These are phyloP conservation scores for Pseudochirops cupreus DNA, from an alignment of 2,797 vertebrate genomes.

Conservation along the genomic window DNA sequence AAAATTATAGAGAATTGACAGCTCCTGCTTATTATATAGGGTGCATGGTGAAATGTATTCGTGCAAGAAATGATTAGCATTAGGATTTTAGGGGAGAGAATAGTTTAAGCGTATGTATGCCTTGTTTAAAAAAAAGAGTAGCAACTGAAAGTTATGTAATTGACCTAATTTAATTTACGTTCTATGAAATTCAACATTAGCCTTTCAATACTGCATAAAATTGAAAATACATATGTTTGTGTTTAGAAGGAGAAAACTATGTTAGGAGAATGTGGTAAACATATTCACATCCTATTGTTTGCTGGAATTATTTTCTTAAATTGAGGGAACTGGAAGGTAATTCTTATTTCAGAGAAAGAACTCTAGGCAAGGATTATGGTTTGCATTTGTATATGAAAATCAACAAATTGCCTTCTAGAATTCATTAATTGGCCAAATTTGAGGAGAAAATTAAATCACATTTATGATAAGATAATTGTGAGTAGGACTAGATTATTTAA, in stretches of 20 bases:
- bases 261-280: neutral
- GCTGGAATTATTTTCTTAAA: neutral
- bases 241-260: neutral
- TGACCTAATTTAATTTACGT: slow-evolving; percentile 5
- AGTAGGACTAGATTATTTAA: neutral
- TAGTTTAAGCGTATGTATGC: slow-evolving; percentile 26
- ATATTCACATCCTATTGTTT: neutral
- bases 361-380: neutral
- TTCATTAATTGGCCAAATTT: neutral
- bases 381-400: neutral
- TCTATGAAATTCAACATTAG: neutral
- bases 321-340: neutral
- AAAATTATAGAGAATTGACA: slow-evolving; percentile 56
- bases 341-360: neutral
- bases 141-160: neutral
- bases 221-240: neutral
- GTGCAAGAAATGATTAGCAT: slow-evolving; percentile 56
- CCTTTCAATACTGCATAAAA: slow-evolving; percentile 15
- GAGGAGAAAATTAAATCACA: neutral
- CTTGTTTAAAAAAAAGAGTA: neutral
- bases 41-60: slow-evolving; percentile 53
- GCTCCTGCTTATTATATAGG: slow-evolving; percentile 52
- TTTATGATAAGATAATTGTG: neutral
- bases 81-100: slow-evolving; percentile 54
- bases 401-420: neutral